Percentiles rank a stretch among this genome's conserved stretches.
These are phyloP conservation scores for Sebastes cheni DNA, from an alignment of 2,797 vertebrate genomes.

Conservation along the genomic window DNA sequence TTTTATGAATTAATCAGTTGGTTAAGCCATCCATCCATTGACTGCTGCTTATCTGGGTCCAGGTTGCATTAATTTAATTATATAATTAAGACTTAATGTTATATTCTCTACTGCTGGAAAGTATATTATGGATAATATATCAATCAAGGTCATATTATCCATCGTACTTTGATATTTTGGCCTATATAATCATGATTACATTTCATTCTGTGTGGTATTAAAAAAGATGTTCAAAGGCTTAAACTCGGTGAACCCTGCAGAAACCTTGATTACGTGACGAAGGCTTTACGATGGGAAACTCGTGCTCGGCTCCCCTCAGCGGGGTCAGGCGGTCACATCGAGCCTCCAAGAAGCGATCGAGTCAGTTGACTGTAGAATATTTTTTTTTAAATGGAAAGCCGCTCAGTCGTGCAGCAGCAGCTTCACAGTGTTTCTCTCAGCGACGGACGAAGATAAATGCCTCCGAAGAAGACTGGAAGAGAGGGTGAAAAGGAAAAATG, in stretches of 20 bases:
- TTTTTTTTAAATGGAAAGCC: neutral
- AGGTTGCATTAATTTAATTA: neutral
- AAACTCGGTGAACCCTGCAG: neutral
- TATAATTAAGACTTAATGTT: neutral
- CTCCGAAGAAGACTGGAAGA: neutral
- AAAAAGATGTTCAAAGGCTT: neutral
- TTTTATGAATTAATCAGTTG: neutral
- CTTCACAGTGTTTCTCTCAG: neutral
- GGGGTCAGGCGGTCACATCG: neutral
- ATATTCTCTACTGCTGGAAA: neutral
- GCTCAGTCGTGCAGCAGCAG: constrained; percentile 14
- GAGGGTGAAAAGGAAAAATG: neutral
- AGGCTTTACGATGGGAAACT: constrained; percentile 12
- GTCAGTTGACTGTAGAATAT: constrained; percentile 15
- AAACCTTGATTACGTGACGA: neutral
- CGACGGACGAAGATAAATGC: constrained; percentile 17
- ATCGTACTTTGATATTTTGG: neutral
- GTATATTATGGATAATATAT: neutral
- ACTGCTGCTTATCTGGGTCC: neutral
- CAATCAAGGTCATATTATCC: neutral
- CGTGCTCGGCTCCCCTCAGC: neutral
- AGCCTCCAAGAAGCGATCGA: neutral
- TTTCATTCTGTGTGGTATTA: neutral
- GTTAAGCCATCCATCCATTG: neutral
- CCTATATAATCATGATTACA: neutral